Evolutionary conservation across 2,113 vertebrate species (phyloP).

Genomic region (Tenebrosternarchus preto): DNA sequence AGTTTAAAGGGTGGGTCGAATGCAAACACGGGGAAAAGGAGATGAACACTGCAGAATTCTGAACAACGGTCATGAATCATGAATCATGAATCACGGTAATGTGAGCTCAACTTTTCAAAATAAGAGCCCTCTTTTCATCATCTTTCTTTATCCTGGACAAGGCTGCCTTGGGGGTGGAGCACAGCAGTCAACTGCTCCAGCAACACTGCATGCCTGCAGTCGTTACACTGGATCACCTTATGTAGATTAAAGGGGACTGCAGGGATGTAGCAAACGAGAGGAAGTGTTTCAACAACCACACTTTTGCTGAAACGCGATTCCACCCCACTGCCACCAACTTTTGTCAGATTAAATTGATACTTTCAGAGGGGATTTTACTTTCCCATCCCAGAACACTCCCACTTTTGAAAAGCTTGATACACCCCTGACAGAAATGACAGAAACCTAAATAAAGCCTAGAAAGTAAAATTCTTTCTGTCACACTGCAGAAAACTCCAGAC

Average conservation of each 20-base stretch:
- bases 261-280: no score
- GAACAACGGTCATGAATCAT: slow-evolving; percentile 35
- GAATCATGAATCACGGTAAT: slow-evolving; percentile 50
- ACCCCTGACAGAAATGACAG: no score
- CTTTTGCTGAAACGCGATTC: no score
- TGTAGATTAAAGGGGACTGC: slow-evolving; percentile 31
- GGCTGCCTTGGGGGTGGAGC: slow-evolving; percentile 27
- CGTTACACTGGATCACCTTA: neutral
- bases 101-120: slow-evolving; percentile 3
- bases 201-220: slow-evolving; percentile 22
- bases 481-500: neutral
- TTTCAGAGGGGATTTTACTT: no score
- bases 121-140: slow-evolving; percentile 32
- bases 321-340: no score
- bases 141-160: slow-evolving; percentile 37
- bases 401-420: no score
- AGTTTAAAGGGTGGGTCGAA: slow-evolving; percentile 25
- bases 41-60: slow-evolving; percentile 37
- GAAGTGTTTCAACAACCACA: no score
- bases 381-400: no score
- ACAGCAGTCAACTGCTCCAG: neutral
- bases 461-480: slow-evolving; percentile 2
- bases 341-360: no score
- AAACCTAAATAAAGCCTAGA: slow-evolving; percentile 7
- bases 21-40: slow-evolving; percentile 23